Conservation (phyloP, 2,888 invertebrate species). For the Lasioglossum oenotherae region DNA sequence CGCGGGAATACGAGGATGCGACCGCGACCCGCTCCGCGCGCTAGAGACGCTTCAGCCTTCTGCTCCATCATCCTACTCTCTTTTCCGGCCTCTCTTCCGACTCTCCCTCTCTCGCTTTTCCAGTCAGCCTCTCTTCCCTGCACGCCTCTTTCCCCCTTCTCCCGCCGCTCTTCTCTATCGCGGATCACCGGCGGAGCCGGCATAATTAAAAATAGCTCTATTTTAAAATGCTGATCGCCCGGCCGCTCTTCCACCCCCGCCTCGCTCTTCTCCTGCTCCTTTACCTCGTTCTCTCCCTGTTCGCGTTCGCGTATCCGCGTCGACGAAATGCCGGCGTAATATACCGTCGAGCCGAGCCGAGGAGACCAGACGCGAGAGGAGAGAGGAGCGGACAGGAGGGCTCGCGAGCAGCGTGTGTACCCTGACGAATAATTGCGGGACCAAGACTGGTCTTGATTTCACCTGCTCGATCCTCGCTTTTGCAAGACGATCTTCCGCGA, state of each 20-base stretch:
- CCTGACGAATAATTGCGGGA: conserved; percentile 43
- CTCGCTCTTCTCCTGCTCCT: background rate
- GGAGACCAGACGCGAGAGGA: background rate
- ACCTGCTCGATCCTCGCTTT: conserved; percentile 16
- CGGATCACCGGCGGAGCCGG: conserved; percentile 73
- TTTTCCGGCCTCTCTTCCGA: conserved; percentile 43
- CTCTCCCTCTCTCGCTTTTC: background rate
- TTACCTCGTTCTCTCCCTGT: background rate
- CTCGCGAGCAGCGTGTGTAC: conserved; percentile 32
- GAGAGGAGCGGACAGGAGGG: background rate
- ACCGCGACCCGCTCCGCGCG: conserved; percentile 85
- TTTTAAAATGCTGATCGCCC: conserved; percentile 79
- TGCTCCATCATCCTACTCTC: conserved; percentile 67
- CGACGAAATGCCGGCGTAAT: conserved; percentile 42
- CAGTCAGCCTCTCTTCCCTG: background rate
- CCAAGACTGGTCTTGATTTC: conserved; percentile 11
- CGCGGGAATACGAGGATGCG: conserved; percentile 67
- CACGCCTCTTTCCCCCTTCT: background rate
- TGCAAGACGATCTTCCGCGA: conserved; percentile 25
- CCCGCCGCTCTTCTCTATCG: conserved; percentile 51
- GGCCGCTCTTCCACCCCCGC: background rate
- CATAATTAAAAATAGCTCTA: conserved; percentile 83
- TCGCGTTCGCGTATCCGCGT: conserved; percentile 13
- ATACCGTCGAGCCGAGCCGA: conserved; percentile 15
- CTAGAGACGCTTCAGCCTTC: conserved; percentile 32